These are phyloP conservation scores for Mythimna vitellina DNA, from an alignment of 2,888 invertebrate species.

Conservation along the genomic window DNA sequence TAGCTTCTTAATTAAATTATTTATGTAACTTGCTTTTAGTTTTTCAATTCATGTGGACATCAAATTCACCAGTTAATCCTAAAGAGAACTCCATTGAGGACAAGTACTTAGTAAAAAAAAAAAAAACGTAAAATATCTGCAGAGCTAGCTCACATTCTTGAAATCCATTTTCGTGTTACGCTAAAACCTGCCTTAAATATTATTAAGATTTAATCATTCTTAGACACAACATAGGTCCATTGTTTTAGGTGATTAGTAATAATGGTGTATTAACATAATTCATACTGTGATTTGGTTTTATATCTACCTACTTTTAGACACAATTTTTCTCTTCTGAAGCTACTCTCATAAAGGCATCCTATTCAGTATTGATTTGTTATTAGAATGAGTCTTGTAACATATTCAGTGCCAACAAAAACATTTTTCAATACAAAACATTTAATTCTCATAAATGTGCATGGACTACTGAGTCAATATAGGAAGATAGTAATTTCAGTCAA, in stretches of 20 bases:
- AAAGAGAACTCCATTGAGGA: neutral
- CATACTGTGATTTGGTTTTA: constrained; percentile 64
- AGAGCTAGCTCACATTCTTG: neutral
- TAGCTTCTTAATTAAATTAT: constrained; percentile 60
- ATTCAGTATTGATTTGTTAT: constrained; percentile 39
- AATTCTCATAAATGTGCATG: neutral
- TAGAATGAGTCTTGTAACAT: constrained; percentile 41
- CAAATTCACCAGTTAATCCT: constrained; percentile 19
- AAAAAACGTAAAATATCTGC: neutral
- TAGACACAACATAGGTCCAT: constrained; percentile 56
- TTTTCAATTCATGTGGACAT: constrained; percentile 45
- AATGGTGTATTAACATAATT: constrained; percentile 48
- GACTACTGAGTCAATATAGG: neutral
- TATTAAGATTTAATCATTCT: constrained; percentile 24
- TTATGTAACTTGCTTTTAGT: constrained; percentile 53
- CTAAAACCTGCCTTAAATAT: constrained; percentile 34
- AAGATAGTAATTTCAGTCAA: constrained; percentile 3
- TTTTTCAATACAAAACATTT: no score
- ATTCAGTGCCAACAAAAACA: constrained; percentile 48
- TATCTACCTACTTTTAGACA: constrained; percentile 53
- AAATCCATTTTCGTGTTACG: constrained; percentile 10
- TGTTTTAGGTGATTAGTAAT: constrained; percentile 44
- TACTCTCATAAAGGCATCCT: constrained; percentile 37
- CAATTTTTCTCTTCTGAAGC: constrained; percentile 48
- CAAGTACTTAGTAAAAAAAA: constrained; percentile 2